A percentile compares a stretch with the other conserved stretches of the same genome.
These are phyloP conservation scores for Drosophila algonquin DNA, from an alignment of 2,888 invertebrate species.

Conservation along the genomic window DNA sequence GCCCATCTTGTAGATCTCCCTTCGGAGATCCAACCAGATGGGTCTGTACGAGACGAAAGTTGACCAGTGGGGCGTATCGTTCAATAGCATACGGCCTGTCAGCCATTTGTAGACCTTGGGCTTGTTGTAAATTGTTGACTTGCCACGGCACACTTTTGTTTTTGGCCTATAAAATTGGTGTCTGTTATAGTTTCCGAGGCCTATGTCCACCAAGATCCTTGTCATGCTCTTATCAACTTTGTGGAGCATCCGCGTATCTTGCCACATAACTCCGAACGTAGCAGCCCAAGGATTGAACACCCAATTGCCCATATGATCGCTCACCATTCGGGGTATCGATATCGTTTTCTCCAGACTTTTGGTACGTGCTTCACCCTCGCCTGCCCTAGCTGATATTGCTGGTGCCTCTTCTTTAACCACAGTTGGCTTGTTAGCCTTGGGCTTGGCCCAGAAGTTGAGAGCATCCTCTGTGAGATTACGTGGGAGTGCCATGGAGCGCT, in stretches of 20 bases:
- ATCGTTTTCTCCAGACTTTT: constrained; percentile 31
- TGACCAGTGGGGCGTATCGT: too few species aligned
- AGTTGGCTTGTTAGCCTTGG: background rate
- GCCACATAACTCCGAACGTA: constrained; percentile 36
- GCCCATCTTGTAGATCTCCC: background rate
- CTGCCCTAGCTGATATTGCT: background rate
- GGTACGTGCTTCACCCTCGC: background rate
- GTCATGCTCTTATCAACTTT: background rate
- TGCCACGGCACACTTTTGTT: constrained; percentile 20
- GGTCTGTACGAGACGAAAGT: background rate
- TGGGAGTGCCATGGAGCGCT: too few species aligned
- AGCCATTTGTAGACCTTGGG: constrained; percentile 17
- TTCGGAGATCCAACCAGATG: background rate
- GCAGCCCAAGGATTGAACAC: constrained; percentile 45
- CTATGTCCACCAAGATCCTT: too few species aligned
- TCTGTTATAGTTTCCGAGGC: too few species aligned
- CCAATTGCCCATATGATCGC: constrained; percentile 35
- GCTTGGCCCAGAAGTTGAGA: background rate
- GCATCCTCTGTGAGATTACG: background rate
- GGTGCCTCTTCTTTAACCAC: background rate
- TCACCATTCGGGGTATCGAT: constrained; percentile 19
- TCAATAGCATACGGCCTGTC: background rate
- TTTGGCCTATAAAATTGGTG: too few species aligned
- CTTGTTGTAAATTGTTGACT: constrained; percentile 20
- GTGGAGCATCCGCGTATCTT: constrained; percentile 33